phyloP scores from a whole-genome alignment of 2,888 invertebrate species.

The Thymelicus lineola region DNA sequence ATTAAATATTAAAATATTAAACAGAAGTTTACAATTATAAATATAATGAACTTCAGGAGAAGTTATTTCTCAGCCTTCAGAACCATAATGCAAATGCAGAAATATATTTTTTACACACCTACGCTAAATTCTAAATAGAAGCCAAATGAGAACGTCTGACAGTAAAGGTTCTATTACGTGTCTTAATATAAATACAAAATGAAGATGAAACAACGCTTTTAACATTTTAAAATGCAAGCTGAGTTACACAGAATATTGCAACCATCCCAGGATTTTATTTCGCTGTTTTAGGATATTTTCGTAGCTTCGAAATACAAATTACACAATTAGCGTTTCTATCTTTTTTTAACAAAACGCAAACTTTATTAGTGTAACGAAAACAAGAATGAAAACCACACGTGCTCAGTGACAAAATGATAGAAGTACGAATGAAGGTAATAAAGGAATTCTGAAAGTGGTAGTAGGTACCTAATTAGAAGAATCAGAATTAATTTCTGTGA shows the following conservation, averaged over 20 bases:
- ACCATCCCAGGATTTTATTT: slow-evolving; percentile 14
- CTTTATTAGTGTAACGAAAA: neutral
- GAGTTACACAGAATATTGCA: slow-evolving; percentile 18
- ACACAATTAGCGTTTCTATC: slow-evolving; percentile 14
- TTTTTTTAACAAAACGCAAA: slow-evolving; percentile 1
- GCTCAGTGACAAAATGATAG: no score
- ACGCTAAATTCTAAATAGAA: neutral
- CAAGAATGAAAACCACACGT: no score
- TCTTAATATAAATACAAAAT: slow-evolving; percentile 33
- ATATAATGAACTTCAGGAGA: no score
- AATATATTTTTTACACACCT: no score
- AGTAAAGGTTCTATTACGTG: slow-evolving; percentile 27
- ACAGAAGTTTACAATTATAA: no score
- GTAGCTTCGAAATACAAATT: slow-evolving; percentile 30
- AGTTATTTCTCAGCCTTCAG: no score
- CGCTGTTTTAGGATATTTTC: slow-evolving; percentile 16
- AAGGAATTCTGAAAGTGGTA: no score
- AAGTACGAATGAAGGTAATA: no score
- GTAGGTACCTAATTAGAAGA: no score
- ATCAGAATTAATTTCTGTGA: no score
- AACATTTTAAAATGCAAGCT: slow-evolving; percentile 31
- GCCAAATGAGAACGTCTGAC: slow-evolving; percentile 17
- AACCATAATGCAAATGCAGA: no score
- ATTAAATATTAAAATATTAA: no score
- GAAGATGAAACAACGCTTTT: slow-evolving; percentile 13